Evolutionary conservation across 1,140 invertebrate genomes (phyloP).

Genomic region (Procambarus clarkii): DNA sequence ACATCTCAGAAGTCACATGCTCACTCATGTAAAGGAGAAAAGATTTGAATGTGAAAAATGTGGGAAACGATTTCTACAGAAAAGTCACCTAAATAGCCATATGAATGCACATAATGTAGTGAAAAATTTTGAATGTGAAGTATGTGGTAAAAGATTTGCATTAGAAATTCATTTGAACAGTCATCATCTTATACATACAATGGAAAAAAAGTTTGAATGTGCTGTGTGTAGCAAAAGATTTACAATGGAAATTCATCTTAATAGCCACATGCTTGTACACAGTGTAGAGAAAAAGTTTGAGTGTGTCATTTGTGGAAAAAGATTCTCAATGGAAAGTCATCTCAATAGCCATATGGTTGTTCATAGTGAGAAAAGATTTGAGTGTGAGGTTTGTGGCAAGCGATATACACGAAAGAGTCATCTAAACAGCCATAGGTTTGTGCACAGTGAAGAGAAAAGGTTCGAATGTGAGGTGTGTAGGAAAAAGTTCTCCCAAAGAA

Average conservation of each 20-base stretch:
- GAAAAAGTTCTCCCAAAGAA: constrained; percentile 49
- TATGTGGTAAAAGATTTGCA: constrained; percentile 49
- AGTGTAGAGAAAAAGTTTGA: constrained; percentile 74
- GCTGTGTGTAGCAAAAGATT: constrained; percentile 73
- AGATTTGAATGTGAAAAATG: constrained; percentile 52
- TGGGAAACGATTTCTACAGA: constrained; percentile 43
- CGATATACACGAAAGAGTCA: constrained; percentile 75
- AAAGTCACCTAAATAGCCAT: constrained; percentile 52
- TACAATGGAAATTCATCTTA: constrained; percentile 50
- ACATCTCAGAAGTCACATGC: constrained; percentile 58
- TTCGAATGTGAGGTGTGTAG: constrained; percentile 50
- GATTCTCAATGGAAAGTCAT: constrained; percentile 75
- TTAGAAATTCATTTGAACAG: constrained; percentile 57
- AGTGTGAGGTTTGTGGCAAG: constrained; percentile 74
- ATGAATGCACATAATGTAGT: constrained; percentile 42
- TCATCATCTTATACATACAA: constrained; percentile 44
- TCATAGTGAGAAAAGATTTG: constrained; percentile 74
- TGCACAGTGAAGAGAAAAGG: constrained; percentile 60
- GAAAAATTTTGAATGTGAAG: constrained; percentile 45
- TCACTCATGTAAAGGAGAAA: constrained; percentile 53
- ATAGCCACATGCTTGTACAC: constrained; percentile 75
- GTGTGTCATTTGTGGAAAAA: constrained; percentile 74
- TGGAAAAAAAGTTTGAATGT: constrained; percentile 59
- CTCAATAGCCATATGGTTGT: constrained; percentile 74
- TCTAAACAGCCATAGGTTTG: constrained; percentile 70